These are phyloP conservation scores for Melanophora roralis DNA, from an alignment of 2,888 invertebrate genomes.

Conservation along the genomic window DNA sequence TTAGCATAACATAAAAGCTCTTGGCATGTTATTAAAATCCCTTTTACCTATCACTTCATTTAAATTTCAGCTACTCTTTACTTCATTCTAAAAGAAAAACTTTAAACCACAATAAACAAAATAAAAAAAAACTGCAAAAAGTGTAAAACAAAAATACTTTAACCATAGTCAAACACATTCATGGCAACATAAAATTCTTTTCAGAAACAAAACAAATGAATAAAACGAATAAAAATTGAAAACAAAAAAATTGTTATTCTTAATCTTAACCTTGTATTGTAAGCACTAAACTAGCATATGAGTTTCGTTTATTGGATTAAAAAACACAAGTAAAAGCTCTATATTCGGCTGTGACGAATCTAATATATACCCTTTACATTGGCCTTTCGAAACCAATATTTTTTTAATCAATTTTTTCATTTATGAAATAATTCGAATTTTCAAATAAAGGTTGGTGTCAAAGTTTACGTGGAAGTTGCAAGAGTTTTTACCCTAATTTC, in stretches of 20 bases:
- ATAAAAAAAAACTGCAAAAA: not conserved
- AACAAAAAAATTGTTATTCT: slow-evolving; percentile 57
- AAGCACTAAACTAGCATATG: slow-evolving; percentile 47
- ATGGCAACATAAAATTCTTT: not conserved
- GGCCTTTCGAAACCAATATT: too few species aligned
- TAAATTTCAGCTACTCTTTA: slow-evolving; percentile 54
- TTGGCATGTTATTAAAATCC: slow-evolving; percentile 62
- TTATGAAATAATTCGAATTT: too few species aligned
- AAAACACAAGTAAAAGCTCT: too few species aligned
- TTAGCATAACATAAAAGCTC: slow-evolving; percentile 62
- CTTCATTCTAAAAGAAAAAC: not conserved
- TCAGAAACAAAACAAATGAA: too few species aligned
- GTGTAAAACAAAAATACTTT: slow-evolving; percentile 8
- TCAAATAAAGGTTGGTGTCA: too few species aligned
- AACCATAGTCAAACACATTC: slow-evolving; percentile 40
- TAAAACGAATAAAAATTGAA: slow-evolving; percentile 30
- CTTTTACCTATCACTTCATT: slow-evolving; percentile 60
- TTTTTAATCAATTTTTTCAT: too few species aligned
- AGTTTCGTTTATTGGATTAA: not conserved
- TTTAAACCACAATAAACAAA: slow-evolving; percentile 3
- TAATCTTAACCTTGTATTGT: slow-evolving; percentile 57
- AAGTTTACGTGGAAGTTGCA: too few species aligned
- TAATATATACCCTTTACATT: too few species aligned
- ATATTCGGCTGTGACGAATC: too few species aligned
- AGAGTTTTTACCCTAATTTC: too few species aligned